Conservation (phyloP, 2,797 vertebrate genomes). For the Leptodactylus fallax region DNA sequence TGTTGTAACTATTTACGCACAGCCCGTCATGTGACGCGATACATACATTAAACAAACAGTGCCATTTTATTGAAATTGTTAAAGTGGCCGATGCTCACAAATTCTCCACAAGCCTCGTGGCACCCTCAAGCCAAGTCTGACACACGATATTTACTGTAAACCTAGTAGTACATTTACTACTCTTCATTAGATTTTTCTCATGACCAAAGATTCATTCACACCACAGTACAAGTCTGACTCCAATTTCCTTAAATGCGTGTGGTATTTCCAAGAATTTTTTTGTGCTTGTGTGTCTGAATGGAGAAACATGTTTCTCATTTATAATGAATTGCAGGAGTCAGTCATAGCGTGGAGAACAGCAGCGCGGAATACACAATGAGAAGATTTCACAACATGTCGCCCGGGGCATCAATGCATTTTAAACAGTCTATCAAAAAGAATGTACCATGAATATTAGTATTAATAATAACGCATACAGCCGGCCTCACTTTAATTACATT, state of each 20-base stretch:
- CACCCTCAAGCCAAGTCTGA: neutral
- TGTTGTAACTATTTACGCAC: neutral
- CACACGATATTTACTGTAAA: neutral
- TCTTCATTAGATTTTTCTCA: neutral
- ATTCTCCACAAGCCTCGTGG: neutral
- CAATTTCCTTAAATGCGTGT: neutral
- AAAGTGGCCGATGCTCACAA: neutral
- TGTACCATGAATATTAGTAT: neutral
- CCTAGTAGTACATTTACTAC: neutral
- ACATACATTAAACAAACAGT: neutral
- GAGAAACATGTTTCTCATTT: slow-evolving; percentile 14
- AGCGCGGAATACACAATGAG: slow-evolving; percentile 13
- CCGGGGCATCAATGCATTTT: too few species aligned
- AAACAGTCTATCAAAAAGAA: neutral
- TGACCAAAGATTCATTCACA: neutral
- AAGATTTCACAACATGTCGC: neutral
- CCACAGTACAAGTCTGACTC: slow-evolving; percentile 2
- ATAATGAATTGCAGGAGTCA: neutral
- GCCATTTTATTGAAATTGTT: neutral
- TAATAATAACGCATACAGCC: neutral
- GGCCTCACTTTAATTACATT: neutral
- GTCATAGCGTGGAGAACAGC: neutral
- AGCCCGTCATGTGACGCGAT: neutral
- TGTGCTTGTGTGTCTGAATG: neutral
- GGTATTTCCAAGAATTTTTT: slow-evolving; percentile 1